Base-by-base conservation (phyloP, 2,888 invertebrate genomes). In the Vesta saturnalis region DNA sequence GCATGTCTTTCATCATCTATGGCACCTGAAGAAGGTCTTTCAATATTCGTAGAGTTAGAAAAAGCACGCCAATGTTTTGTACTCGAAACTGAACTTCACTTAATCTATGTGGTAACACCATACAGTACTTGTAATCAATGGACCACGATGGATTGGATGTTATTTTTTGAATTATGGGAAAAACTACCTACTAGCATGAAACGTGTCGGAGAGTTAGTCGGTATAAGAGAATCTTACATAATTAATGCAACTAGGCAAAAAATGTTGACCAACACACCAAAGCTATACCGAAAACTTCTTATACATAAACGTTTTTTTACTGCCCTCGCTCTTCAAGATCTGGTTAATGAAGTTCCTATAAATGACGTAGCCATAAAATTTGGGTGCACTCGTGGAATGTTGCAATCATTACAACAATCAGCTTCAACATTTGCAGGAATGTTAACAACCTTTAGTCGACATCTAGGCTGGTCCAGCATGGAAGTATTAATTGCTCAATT, bases 401-500 rank as follows among this genome's bases (percentile, higher is more conserved):
- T 99, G 18, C 99, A 99, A 85, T 91, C 94, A 65, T 87, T 99
- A 22, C 99, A 99, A 83, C 97, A 97, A 83, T 92, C 94, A 64
- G 93, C 98, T 0, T 92, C 98, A 35, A 96, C 96, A 35, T 98
- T 97, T 88, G 97, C 98, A 63, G 97, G 97, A 64, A 98, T 98
- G 94, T 94, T 99, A 0, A 96, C 97, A 1, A 91, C 94, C n/a
- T 99, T 99, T 85, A 96, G 97, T 83, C 90, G 89, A 71, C 92
- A 96, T 61, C 85, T 99, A 10, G 95, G 97, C 19, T 99, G 99
- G 98, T 89, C 89, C 73, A 94, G 93, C 80, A 87, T 99, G 78
- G 94, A 97, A 82, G 86, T 96, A 72, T 86, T 99, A 46, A 89
- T 99, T 47, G 90, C 93, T 0, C 95, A 97, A 84, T 98, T 99